Percentiles rank a stretch among this genome's conserved stretches.
Conservation (phyloP, 2,113 vertebrate genomes). For the Callaeas wilsoni region DNA sequence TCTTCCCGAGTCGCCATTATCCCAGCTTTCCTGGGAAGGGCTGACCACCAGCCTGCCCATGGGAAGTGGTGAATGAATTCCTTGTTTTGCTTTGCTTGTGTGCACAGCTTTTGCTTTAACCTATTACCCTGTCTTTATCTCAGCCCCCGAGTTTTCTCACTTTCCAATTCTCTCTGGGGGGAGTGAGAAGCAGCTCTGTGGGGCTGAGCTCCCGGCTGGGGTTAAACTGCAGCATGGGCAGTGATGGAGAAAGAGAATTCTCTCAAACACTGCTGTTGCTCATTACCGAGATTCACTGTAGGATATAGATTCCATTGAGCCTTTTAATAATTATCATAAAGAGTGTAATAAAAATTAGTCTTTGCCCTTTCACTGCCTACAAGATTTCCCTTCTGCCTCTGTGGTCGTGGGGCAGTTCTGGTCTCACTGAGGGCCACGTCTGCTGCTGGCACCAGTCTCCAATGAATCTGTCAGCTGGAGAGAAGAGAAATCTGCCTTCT, state of each 20-base stretch:
- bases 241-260: background rate
- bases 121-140: background rate
- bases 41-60: background rate
- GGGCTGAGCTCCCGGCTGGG: background rate
- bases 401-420: background rate
- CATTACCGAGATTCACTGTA: background rate
- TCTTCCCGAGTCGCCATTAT: background rate
- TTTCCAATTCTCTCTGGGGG: background rate
- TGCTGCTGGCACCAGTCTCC: background rate
- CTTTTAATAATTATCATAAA: conserved; percentile 23
- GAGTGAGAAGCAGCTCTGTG: background rate
- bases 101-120: background rate
- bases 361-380: background rate
- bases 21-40: background rate
- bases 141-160: background rate
- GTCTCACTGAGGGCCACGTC: fast-evolving
- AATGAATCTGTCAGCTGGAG: background rate
- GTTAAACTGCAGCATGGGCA: background rate
- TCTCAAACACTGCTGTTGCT: background rate
- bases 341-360: conserved; percentile 13
- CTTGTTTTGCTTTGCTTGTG: background rate
- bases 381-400: background rate
- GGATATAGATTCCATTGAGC: background rate
- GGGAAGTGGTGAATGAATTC: background rate
- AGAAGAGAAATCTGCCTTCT: background rate